These are phyloP conservation scores for Eufriesea mexicana DNA, from an alignment of 1,140 invertebrate genomes.

Conservation along the genomic window DNA sequence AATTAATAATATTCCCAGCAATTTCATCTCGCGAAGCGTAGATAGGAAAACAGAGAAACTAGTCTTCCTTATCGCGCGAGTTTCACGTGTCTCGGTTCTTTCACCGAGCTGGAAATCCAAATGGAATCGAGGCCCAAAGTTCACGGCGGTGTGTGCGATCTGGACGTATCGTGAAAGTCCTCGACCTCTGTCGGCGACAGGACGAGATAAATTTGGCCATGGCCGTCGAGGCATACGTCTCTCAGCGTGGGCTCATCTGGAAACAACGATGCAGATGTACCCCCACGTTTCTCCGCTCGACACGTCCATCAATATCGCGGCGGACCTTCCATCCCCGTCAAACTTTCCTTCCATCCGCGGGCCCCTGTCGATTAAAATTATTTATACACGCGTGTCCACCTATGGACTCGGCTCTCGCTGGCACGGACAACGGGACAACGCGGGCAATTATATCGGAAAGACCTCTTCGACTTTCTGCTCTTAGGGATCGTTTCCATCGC, in stretches of 20 bases:
- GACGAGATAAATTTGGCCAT: conserved; percentile 65
- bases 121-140: conserved; percentile 5
- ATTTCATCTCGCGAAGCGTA: too few species aligned
- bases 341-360: conserved; percentile 16
- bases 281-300: conserved; percentile 59
- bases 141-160: conserved; percentile 26
- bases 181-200: conserved; percentile 67
- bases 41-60: too few species aligned
- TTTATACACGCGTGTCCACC: conserved; percentile 13
- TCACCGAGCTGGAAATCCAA: neutral
- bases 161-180: conserved; percentile 54
- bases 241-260: conserved; percentile 68
- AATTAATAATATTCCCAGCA: too few species aligned
- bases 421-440: neutral
- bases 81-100: too few species aligned
- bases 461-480: too few species aligned
- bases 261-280: conserved; percentile 68
- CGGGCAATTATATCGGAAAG: neutral
- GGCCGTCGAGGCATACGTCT: conserved; percentile 64
- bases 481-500: neutral
- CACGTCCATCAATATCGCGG: conserved; percentile 68
- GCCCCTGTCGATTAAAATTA: conserved; percentile 51
- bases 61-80: too few species aligned
- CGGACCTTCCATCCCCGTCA: conserved; percentile 44
- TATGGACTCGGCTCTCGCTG: neutral